A percentile compares a stretch with the other conserved stretches of the same genome.
These are phyloP conservation scores for Lycorma delicatula DNA, from an alignment of 1,140 invertebrate species.

Conservation along the genomic window DNA sequence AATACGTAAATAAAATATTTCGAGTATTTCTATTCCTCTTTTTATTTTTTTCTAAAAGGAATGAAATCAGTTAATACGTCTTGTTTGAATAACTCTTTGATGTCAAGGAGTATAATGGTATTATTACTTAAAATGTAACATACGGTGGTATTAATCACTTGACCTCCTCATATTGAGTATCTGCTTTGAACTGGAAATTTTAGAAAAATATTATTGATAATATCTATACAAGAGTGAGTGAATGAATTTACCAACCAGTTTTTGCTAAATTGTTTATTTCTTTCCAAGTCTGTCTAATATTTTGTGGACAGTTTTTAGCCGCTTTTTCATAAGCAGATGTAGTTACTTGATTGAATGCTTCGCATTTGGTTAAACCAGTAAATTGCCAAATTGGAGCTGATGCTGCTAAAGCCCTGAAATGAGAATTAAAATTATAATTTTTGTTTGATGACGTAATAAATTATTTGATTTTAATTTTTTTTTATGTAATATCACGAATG, in stretches of 20 bases:
- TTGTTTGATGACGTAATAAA: neutral
- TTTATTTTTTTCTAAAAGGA: too few relatives aligned
- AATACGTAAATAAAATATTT: too few relatives aligned
- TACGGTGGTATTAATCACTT: too few relatives aligned
- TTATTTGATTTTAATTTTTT: neutral
- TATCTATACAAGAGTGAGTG: too few relatives aligned
- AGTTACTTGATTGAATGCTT: constrained; percentile 66
- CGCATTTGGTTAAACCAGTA: constrained; percentile 66
- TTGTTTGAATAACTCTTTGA: too few relatives aligned
- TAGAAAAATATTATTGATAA: too few relatives aligned
- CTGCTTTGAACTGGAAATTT: too few relatives aligned
- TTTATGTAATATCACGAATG: neutral
- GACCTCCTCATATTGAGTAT: too few relatives aligned
- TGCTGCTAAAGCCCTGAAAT: constrained; percentile 78
- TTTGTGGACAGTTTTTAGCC: constrained; percentile 54
- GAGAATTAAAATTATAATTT: constrained; percentile 15
- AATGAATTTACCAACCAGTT: constrained; percentile 41
- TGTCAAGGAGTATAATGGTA: too few relatives aligned
- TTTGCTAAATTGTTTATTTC: constrained; percentile 51
- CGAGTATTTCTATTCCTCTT: too few relatives aligned
- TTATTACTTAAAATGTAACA: too few relatives aligned
- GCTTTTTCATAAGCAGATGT: constrained; percentile 62
- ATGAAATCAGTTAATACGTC: too few relatives aligned
- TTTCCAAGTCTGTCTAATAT: constrained; percentile 72
- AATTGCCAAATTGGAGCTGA: constrained; percentile 94